Conservation (phyloP, 1,140 invertebrate genomes). For the Drosophila melanogaster region Release_6_plus_ISO1_MT NT_033777.3:31120501-31121000, state of each 20-base stretch:
- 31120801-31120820: slow-evolving; percentile 6
- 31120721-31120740: slow-evolving; percentile 44
- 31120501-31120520: slow-evolving; percentile 3
- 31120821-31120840: not conserved
- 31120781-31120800: not conserved
- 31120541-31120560: slow-evolving; percentile 34
- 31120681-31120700: slow-evolving; percentile 51
- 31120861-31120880: slow-evolving; percentile 38
- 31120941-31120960: slow-evolving; percentile 1
- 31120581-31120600: slow-evolving; percentile 28
- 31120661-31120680: slow-evolving; percentile 36
- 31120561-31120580: slow-evolving; percentile 9
- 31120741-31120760: slow-evolving; percentile 36
- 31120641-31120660: slow-evolving; percentile 30
- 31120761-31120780: slow-evolving; percentile 10
- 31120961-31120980: not conserved
- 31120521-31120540: slow-evolving; percentile 26
- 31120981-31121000: slow-evolving; percentile 59
- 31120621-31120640: not conserved
- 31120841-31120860: slow-evolving; percentile 27
- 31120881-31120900: slow-evolving; percentile 37
- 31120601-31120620: slow-evolving; percentile 36
- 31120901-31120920: slow-evolving; percentile 47
- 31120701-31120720: slow-evolving; percentile 59
- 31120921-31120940: slow-evolving; percentile 56